phyloP scores from a whole-genome alignment of 2,888 invertebrate species.

The Anthophora plumipes region DNA sequence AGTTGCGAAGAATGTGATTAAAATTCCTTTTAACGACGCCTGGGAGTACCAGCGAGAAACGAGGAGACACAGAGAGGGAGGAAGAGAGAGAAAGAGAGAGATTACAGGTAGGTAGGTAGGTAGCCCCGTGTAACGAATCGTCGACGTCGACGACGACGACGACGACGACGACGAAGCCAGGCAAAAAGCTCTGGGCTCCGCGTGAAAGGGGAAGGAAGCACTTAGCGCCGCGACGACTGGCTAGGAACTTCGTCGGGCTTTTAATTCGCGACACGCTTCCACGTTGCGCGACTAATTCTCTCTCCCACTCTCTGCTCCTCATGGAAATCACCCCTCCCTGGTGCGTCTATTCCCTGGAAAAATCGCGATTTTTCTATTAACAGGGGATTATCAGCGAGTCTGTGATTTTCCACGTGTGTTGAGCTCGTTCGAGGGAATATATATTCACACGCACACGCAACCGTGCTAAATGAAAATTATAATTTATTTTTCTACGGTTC shows the following conservation, averaged over 20 bases:
- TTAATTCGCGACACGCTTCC: conserved; percentile 75
- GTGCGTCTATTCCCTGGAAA: too few relatives aligned
- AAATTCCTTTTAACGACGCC: conserved; percentile 78
- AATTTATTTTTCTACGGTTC: too few relatives aligned
- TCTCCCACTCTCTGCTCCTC: neutral
- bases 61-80: neutral
- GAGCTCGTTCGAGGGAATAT: too few relatives aligned
- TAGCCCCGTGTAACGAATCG: conserved; percentile 53
- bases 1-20: conserved; percentile 78
- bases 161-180: conserved; percentile 35
- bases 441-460: too few relatives aligned
- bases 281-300: conserved; percentile 60
- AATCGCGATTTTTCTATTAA: neutral
- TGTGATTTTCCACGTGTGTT: too few relatives aligned
- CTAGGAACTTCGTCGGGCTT: conserved; percentile 67
- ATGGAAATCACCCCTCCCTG: neutral
- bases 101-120: conserved; percentile 15
- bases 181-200: conserved; percentile 43
- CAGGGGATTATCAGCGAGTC: too few relatives aligned
- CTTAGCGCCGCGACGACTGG: conserved; percentile 59
- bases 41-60: neutral
- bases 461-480: too few relatives aligned
- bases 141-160: conserved; percentile 44
- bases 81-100: neutral
- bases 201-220: conserved; percentile 50